These are phyloP conservation scores for Onychostoma macrolepis DNA, from an alignment of 2,113 vertebrate species.

Conservation along the genomic window DNA sequence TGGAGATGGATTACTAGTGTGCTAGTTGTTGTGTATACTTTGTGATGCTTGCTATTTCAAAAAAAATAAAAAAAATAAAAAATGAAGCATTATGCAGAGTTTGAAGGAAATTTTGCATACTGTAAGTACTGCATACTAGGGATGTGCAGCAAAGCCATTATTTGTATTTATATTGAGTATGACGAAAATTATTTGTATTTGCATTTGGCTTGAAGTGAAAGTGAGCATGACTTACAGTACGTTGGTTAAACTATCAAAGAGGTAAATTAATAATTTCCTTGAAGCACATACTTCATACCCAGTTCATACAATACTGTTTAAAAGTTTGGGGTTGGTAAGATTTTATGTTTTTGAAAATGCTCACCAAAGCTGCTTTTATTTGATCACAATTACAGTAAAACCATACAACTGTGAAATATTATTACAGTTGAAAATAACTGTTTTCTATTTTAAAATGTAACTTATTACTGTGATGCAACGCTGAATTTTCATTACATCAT, in stretches of 20 bases:
- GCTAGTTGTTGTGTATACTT: background rate
- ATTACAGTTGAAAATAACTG: no score
- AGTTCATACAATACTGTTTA: background rate
- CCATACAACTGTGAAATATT: background rate
- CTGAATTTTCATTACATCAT: background rate
- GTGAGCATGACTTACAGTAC: background rate
- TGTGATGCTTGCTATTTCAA: background rate
- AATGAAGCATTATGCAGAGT: background rate
- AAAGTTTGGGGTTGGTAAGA: background rate
- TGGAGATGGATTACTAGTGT: background rate
- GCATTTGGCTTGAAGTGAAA: background rate
- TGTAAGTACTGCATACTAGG: background rate
- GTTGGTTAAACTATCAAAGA: background rate
- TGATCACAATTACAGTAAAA: background rate
- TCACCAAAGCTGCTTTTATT: background rate
- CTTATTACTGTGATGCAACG: background rate
- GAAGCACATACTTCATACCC: background rate
- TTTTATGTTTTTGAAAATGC: background rate
- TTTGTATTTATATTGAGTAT: background rate
- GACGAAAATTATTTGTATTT: background rate
- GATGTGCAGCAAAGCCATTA: background rate
- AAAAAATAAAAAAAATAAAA: no score
- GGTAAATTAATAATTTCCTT: no score
- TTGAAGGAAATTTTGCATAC: background rate
- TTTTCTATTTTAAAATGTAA: background rate